Evolutionary conservation across 2,113 vertebrate species (phyloP).

Genomic region (Xenopus laevis): DNA sequence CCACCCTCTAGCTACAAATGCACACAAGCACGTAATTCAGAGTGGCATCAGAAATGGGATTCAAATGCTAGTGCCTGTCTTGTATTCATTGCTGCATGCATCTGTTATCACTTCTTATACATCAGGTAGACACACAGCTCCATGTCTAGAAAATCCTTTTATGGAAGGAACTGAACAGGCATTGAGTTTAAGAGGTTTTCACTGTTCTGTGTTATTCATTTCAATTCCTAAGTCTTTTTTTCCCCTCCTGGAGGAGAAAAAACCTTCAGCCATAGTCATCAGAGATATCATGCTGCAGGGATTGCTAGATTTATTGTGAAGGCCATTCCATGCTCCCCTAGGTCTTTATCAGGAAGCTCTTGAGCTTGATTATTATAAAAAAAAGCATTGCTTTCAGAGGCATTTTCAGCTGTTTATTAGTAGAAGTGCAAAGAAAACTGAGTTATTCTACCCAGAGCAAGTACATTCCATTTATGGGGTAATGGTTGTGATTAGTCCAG

Average conservation of each 20-base stretch:
- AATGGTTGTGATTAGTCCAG: constrained; percentile 1
- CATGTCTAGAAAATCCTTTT: constrained; percentile 43
- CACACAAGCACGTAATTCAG: constrained; percentile 35
- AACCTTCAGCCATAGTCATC: constrained; percentile 34
- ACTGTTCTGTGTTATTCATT: constrained; percentile 35
- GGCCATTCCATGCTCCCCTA: constrained; percentile 30
- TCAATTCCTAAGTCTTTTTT: constrained; percentile 39
- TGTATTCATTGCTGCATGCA: constrained; percentile 37
- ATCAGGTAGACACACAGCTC: constrained; percentile 34
- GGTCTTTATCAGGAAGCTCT: constrained; percentile 31
- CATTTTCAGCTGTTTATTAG: background rate
- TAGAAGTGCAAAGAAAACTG: constrained; percentile 10
- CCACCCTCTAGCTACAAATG: constrained; percentile 31
- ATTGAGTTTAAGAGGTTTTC: constrained; percentile 41
- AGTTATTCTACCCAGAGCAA: constrained; percentile 26
- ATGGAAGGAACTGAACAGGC: constrained; percentile 31
- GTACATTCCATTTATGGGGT: background rate
- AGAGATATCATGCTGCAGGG: constrained; percentile 38
- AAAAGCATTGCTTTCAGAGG: constrained; percentile 26
- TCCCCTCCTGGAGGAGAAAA: constrained; percentile 22
- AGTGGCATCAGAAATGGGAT: constrained; percentile 31
- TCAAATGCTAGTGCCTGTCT: constrained; percentile 37
- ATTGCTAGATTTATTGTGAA: constrained; percentile 38
- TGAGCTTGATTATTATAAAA: constrained; percentile 34
- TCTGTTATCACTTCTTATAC: constrained; percentile 38